Evolutionary conservation across 2,113 vertebrate genomes (phyloP).

Genomic region (Poecilia latipinna): DNA sequence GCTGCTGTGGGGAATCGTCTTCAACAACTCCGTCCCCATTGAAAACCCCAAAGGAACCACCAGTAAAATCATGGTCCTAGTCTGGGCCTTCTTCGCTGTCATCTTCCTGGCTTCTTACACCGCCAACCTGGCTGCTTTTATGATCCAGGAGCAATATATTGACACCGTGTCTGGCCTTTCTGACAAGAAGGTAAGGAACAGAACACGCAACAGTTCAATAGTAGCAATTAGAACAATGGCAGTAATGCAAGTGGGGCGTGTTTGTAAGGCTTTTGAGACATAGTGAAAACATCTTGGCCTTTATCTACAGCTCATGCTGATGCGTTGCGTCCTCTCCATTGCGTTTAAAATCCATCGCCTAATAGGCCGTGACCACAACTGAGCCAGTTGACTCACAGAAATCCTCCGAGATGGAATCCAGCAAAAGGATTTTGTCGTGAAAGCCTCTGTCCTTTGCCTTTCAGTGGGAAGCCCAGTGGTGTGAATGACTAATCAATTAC

Average conservation of each 20-base stretch:
- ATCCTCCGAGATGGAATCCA: conserved; percentile 36
- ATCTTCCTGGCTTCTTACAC: conserved; percentile 99
- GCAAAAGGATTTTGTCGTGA: conserved; percentile 49
- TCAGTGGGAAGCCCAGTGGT: conserved; percentile 51
- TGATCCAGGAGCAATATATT: conserved; percentile 99
- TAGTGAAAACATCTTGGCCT: conserved; percentile 19
- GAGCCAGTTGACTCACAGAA: conserved; percentile 28
- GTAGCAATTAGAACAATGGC: background rate
- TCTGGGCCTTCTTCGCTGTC: conserved; percentile 98
- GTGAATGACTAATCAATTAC: conserved; percentile 67
- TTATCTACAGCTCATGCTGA: conserved; percentile 9
- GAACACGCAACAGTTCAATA: conserved; percentile 15
- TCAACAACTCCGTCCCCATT: conserved; percentile 98
- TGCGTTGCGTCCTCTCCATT: conserved; percentile 5
- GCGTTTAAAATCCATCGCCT: conserved; percentile 31
- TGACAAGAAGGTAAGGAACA: conserved; percentile 91
- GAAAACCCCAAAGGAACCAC: conserved; percentile 98
- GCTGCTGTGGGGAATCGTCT: conserved; percentile 98
- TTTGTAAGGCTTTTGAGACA: conserved; percentile 35
- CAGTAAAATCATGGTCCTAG: conserved; percentile 98
- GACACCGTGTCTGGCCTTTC: conserved; percentile 97
- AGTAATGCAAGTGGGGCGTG: background rate
- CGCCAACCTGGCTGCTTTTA: conserved; percentile 96
- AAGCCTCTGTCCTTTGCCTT: conserved; percentile 57
- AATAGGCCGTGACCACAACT: conserved; percentile 23